Evolutionary conservation across 2,888 invertebrate species (phyloP), one percentile per base, ranked within the genome.

Genomic region (Lacanobia wlatinum): DNA sequence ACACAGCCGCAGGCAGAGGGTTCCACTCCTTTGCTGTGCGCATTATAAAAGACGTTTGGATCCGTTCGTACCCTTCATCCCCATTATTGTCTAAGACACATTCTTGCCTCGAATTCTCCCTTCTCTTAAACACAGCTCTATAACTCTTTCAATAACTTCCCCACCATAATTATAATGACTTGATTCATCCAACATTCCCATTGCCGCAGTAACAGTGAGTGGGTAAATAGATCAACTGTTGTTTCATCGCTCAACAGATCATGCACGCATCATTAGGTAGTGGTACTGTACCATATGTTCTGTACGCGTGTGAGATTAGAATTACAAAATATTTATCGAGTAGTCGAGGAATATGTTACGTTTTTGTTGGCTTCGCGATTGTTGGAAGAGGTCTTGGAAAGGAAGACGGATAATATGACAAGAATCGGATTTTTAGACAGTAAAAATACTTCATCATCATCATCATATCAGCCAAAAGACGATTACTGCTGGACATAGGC

Each of bases 261-360:
- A 88, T 90, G 88, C 84, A 91, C 90, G 93, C 93, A 85, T 89
- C 93, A 93, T 92, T 92, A 90, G 76, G 28, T 81, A 68, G 70
- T 85, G 75, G 70, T 76, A 72, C 78, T 69, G 70, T 68, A 74
- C 72, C 64, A 79, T 73, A 76, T 72, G 74, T 60, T 75, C 68
- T 58, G 64, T 70, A 52, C 50, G 76, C 82, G 75, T 76, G 83
- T 71, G 70, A 87, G 84, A 92, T 92, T 92, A 88, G 87, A 90
- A 93, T 92, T 91, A 90, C 90, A 90, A 91, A 91, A 76, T 68
- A 84, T 78, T 82, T 72, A 77, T 62, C 73, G 78, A 82, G 80
- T 71, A 80, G 59, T 50, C 21, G 52, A 58, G 9, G 55, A 77
- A 69, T 72, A 58, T 48, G n/a, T 61, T 21, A 16, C 21, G 55